Evolutionary conservation across 2,797 vertebrate species (phyloP).

Genomic region (Sebastes kiyomatsui): DNA sequence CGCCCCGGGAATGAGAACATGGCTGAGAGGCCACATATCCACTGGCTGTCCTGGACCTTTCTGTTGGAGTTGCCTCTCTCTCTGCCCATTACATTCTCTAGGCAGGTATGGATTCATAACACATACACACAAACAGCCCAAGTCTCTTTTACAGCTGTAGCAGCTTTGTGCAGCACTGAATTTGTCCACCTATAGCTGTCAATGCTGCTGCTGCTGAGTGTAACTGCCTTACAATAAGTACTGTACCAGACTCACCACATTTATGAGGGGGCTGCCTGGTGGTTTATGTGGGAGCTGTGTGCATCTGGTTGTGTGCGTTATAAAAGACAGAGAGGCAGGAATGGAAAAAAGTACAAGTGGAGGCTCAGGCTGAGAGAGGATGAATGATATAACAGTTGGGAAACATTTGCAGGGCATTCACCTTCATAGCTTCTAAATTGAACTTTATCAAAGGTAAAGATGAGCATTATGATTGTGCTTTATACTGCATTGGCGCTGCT

Average conservation of each 20-base stretch:
- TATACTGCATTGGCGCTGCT: too few species aligned
- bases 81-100: neutral
- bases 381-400: neutral
- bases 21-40: too few species aligned
- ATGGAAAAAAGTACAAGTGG: neutral
- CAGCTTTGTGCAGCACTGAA: conserved; percentile 24
- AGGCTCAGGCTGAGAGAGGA: neutral
- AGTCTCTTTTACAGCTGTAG: conserved; percentile 13
- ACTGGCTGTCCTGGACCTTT: neutral
- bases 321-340: neutral
- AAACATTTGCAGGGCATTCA: neutral
- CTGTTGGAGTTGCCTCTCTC: neutral
- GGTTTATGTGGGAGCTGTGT: conserved; percentile 28
- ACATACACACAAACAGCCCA: neutral
- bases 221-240: conserved; percentile 21
- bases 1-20: too few species aligned
- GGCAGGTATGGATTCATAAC: conserved; percentile 6
- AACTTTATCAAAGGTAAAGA: neutral
- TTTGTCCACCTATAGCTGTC: conserved; percentile 10
- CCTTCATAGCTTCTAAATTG: neutral
- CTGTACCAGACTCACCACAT: neutral
- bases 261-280: conserved; percentile 18
- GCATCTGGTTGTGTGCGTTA: conserved; percentile 1
- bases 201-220: neutral
- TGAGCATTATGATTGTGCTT: neutral